phyloP scores from a whole-genome alignment of 2,888 invertebrate genomes.

The Andrena hattorfiana region DNA sequence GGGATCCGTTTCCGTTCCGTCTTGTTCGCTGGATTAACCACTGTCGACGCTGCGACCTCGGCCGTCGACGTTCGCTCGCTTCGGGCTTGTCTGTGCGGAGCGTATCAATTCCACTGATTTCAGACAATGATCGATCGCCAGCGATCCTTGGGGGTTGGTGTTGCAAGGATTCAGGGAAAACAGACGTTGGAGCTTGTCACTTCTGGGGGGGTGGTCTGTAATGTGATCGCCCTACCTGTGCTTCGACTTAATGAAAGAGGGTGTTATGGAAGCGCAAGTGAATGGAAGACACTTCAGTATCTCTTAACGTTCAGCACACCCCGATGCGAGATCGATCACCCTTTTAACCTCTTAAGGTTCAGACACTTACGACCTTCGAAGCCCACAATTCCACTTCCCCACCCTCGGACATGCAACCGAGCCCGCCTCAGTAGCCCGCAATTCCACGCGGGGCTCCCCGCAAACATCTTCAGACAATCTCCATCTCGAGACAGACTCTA shows the following conservation, averaged over 20 bases:
- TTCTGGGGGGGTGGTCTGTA: neutral
- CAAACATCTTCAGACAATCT: constrained; percentile 49
- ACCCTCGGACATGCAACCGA: neutral
- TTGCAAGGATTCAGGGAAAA: neutral
- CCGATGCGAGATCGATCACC: too few relatives aligned
- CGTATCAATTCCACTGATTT: constrained; percentile 6
- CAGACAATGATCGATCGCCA: constrained; percentile 13
- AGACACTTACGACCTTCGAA: neutral
- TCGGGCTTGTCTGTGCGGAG: neutral
- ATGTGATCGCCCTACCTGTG: too few relatives aligned
- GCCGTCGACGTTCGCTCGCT: constrained; percentile 11
- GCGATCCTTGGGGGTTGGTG: neutral
- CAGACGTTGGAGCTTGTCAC: neutral
- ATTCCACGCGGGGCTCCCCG: neutral
- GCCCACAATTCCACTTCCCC: neutral
- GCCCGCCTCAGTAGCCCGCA: constrained; percentile 4
- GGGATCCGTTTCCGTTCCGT: constrained; percentile 34
- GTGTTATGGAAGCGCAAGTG: too few relatives aligned
- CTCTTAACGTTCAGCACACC: too few relatives aligned
- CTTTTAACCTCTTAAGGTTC: neutral
- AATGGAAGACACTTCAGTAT: neutral
- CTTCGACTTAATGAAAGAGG: too few relatives aligned
- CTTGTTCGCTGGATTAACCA: constrained; percentile 37
- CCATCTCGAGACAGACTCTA: constrained; percentile 10
- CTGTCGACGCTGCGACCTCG: constrained; percentile 23